Conservation (phyloP, 2,888 invertebrate genomes). For the Kryphioiulus occultus region DNA sequence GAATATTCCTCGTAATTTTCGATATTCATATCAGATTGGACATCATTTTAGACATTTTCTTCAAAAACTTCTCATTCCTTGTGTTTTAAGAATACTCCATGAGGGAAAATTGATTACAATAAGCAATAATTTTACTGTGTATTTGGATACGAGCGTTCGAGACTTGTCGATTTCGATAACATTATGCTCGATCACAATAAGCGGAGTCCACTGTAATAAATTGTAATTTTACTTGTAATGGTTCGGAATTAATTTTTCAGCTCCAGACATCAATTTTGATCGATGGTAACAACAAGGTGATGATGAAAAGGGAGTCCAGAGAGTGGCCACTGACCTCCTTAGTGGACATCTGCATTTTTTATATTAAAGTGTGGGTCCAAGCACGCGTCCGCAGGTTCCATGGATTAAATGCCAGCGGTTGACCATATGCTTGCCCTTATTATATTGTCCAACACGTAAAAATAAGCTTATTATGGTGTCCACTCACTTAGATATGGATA, state of each 20-base stretch:
- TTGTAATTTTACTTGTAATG: no score
- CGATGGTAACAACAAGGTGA: background rate
- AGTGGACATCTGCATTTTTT: conserved; percentile 33
- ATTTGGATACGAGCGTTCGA: no score
- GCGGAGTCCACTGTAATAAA: no score
- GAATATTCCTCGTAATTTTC: no score
- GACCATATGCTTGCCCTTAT: conserved; percentile 1
- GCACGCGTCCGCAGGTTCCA: background rate
- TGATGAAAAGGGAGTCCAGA: background rate
- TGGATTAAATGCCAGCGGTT: background rate
- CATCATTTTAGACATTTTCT: no score
- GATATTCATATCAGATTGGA: no score
- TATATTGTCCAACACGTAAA: background rate
- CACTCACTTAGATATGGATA: background rate
- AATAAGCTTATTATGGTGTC: conserved; percentile 1
- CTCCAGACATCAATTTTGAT: background rate
- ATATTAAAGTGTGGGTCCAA: background rate
- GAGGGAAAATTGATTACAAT: no score
- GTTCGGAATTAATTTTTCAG: background rate
- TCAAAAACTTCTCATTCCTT: no score
- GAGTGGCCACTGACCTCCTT: background rate
- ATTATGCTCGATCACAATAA: no score
- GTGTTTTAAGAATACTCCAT: no score
- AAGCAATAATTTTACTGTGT: no score
- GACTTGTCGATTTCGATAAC: no score